phyloP scores from a whole-genome alignment of 2,797 vertebrate genomes.

The Psittacula derbiana region DNA sequence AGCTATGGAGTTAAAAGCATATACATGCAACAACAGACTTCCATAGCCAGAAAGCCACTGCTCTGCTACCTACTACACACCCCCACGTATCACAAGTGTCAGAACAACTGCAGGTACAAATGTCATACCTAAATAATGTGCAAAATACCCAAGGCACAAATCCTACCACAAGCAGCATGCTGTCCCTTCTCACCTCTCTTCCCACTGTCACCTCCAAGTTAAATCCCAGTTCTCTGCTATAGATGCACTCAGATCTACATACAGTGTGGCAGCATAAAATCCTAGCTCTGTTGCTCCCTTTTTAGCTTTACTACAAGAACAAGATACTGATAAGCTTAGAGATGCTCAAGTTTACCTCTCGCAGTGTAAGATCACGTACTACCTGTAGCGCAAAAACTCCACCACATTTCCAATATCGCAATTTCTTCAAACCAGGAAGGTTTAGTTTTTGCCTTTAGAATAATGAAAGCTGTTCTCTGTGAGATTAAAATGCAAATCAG shows the following conservation, averaged over 20 bases:
- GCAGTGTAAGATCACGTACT: rapidly evolving
- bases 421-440: background rate
- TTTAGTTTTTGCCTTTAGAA: background rate
- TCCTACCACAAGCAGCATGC: background rate
- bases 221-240: background rate
- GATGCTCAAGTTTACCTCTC: background rate
- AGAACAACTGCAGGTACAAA: background rate
- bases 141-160: background rate
- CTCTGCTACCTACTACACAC: background rate
- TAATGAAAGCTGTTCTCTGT: background rate
- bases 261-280: background rate
- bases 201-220: background rate
- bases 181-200: background rate
- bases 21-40: background rate
- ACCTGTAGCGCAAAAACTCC: background rate
- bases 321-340: background rate
- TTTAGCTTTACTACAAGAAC: background rate
- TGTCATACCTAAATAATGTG: background rate
- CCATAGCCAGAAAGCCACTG: background rate
- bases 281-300: background rate
- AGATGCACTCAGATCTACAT: background rate
- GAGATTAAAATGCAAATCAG: background rate
- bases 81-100: background rate
- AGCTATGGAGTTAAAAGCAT: background rate
- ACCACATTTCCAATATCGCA: background rate